Evolutionary conservation across 2,113 vertebrate genomes (phyloP).

Genomic region (Microtus montanus): DNA sequence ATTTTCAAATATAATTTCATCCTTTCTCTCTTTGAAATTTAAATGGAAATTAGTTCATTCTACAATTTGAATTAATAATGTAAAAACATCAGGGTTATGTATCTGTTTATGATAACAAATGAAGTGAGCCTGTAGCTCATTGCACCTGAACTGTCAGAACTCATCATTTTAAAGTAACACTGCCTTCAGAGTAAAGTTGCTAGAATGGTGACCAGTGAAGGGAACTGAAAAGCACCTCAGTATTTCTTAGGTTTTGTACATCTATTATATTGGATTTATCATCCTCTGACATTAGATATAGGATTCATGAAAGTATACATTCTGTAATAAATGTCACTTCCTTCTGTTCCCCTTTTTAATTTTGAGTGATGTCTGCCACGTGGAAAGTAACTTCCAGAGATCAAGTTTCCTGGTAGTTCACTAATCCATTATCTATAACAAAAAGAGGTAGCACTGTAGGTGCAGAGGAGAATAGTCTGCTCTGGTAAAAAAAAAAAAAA

Average conservation of each 20-base stretch:
- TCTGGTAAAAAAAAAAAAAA: background rate
- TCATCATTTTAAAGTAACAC: background rate
- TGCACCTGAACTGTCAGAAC: background rate
- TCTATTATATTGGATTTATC: background rate
- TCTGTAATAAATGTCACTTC: background rate
- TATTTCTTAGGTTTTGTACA: slow-evolving; percentile 4
- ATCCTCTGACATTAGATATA: background rate
- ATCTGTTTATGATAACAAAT: background rate
- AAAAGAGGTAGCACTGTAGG: background rate
- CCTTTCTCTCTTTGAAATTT: slow-evolving; percentile 42
- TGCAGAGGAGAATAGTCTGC: background rate
- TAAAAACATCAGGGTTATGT: background rate
- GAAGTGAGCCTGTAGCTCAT: background rate
- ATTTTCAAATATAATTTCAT: background rate
- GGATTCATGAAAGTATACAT: background rate
- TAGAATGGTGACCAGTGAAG: background rate
- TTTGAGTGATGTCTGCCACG: background rate
- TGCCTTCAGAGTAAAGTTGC: background rate
- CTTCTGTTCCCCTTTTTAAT: background rate
- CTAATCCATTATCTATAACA: background rate
- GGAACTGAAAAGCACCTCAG: background rate
- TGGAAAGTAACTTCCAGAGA: background rate
- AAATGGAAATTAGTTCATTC: background rate
- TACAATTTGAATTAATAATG: background rate
- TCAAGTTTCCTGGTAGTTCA: background rate